Percentiles rank a stretch among this genome's conserved stretches.
Conservation (phyloP, 2,113 vertebrate species). For the Tringa solitaria region DNA sequence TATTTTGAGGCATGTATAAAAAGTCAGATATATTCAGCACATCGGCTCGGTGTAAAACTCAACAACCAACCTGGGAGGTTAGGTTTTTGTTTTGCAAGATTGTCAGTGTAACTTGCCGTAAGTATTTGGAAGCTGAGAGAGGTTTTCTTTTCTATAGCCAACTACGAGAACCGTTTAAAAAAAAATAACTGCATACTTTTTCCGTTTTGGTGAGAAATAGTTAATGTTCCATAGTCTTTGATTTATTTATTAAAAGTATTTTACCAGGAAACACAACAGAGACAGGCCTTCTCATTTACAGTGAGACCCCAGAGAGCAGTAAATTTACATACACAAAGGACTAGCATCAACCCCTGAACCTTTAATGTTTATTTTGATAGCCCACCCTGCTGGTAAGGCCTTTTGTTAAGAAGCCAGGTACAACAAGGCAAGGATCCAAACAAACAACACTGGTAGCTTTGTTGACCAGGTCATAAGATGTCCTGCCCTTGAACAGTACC, state of each 20-base stretch:
- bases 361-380: conserved; percentile 83
- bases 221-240: conserved; percentile 68
- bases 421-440: conserved; percentile 67
- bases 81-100: neutral
- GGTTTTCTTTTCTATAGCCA: neutral
- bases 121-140: neutral
- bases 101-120: neutral
- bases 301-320: conserved; percentile 73
- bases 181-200: neutral
- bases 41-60: neutral
- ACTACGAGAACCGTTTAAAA: neutral
- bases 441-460: conserved; percentile 73
- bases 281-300: conserved; percentile 79
- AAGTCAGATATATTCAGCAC: neutral
- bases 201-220: conserved; percentile 60
- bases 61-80: neutral
- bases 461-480: conserved; percentile 69
- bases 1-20: neutral
- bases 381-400: conserved; percentile 70
- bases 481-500: conserved; percentile 72
- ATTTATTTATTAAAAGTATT: conserved; percentile 84
- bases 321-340: conserved; percentile 84
- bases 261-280: conserved; percentile 79
- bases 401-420: conserved; percentile 83
- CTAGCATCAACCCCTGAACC: conserved; percentile 73